phyloP scores from a whole-genome alignment of 2,888 invertebrate species.

The Amorpha juglandis region DNA sequence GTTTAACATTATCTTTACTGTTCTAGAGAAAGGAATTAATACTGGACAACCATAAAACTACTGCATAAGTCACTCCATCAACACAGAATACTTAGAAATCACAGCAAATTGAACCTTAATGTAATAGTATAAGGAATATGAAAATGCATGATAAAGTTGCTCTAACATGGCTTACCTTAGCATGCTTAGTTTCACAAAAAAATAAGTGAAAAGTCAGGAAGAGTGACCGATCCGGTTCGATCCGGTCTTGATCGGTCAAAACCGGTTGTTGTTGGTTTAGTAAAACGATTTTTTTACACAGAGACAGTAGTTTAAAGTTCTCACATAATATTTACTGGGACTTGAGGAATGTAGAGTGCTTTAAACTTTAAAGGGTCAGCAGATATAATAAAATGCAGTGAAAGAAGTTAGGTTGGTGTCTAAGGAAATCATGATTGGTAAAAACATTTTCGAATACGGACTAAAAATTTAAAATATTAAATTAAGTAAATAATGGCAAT shows the following conservation, averaged over 20 bases:
- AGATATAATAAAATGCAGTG: not conserved
- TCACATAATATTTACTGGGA: not conserved
- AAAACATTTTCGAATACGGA: no score
- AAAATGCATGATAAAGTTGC: not conserved
- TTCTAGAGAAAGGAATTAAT: slow-evolving; percentile 28
- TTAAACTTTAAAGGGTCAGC: not conserved
- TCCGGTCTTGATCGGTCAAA: slow-evolving; percentile 1
- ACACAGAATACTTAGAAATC: not conserved
- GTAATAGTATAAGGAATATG: not conserved
- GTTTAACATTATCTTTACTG: slow-evolving; percentile 31
- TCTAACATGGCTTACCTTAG: not conserved
- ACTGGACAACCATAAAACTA: slow-evolving; percentile 24
- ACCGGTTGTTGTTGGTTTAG: slow-evolving; percentile 16
- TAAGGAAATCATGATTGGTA: no score
- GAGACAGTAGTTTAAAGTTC: not conserved
- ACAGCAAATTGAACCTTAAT: not conserved
- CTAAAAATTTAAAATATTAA: no score
- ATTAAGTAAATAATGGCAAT: no score
- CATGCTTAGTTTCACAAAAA: slow-evolving; percentile 18
- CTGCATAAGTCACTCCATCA: not conserved
- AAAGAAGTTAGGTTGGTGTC: no score
- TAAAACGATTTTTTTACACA: not conserved
- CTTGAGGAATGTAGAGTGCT: not conserved
- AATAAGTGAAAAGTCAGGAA: slow-evolving; percentile 34
- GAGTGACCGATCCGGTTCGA: slow-evolving; percentile 30